Percentiles rank a stretch among this genome's conserved stretches.
These are phyloP conservation scores for Chauna torquata DNA, from an alignment of 2,113 vertebrate genomes.

Conservation along the genomic window DNA sequence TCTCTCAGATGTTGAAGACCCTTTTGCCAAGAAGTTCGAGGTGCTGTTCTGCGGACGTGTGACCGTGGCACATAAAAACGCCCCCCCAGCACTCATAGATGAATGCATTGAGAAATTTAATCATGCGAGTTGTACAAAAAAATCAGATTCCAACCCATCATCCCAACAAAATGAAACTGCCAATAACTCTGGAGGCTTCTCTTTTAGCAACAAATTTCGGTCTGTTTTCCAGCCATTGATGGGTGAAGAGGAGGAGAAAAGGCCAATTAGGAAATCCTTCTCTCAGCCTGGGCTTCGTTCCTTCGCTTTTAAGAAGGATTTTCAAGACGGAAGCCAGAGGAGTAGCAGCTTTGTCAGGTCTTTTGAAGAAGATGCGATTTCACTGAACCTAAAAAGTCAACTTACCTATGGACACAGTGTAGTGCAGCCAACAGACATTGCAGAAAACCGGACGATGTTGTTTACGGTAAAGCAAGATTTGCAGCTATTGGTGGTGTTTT, in stretches of 20 bases:
- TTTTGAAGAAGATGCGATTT: constrained; percentile 89
- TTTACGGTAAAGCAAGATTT: constrained; percentile 86
- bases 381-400: constrained; percentile 82
- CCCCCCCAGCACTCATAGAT: constrained; percentile 93
- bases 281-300: constrained; percentile 79
- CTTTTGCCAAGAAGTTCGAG: constrained; percentile 95
- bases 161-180: constrained; percentile 38
- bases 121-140: constrained; percentile 70
- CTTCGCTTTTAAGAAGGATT: constrained; percentile 82
- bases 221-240: constrained; percentile 75
- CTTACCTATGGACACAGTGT: constrained; percentile 73
- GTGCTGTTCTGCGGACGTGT: constrained; percentile 94
- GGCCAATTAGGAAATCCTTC: constrained; percentile 77
- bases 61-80: constrained; percentile 93
- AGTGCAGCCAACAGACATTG: constrained; percentile 92
- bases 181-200: constrained; percentile 50
- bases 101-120: constrained; percentile 97
- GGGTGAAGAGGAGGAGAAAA: constrained; percentile 55
- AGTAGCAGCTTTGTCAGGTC: constrained; percentile 79
- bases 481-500: neutral
- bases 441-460: constrained; percentile 96
- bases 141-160: neutral
- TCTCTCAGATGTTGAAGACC: constrained; percentile 72
- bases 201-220: constrained; percentile 65
- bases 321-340: constrained; percentile 62